Evolutionary conservation across 2,113 vertebrate species (phyloP).

Genomic region (Malurus elegans): DNA sequence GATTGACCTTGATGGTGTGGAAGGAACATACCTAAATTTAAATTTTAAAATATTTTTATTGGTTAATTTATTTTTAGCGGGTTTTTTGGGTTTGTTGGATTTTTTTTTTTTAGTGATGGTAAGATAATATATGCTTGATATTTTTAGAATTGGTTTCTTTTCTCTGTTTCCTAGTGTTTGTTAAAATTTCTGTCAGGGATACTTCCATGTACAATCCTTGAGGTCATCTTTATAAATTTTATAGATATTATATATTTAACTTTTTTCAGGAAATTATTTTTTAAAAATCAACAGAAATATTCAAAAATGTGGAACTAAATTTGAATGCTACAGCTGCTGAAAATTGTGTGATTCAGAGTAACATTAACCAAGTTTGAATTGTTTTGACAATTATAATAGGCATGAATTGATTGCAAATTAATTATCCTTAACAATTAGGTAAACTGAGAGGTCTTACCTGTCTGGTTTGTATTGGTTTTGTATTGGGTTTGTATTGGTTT

Average conservation of each 20-base stretch:
- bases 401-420: background rate
- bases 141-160: background rate
- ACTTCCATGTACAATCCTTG: background rate
- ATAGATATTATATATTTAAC: background rate
- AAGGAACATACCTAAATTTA: background rate
- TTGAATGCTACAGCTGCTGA: background rate
- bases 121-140: background rate
- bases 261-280: background rate
- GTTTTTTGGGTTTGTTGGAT: no score
- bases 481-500: background rate
- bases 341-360: background rate
- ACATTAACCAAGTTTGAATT: background rate
- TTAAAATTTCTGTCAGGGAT: background rate
- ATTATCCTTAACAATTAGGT: background rate
- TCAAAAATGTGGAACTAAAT: background rate
- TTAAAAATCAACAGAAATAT: background rate
- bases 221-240: background rate
- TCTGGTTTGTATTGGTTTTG: no score
- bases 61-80: background rate
- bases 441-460: background rate
- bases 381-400: background rate
- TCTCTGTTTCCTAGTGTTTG: background rate
- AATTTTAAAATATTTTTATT: background rate
- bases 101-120: background rate
- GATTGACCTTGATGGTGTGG: fast-evolving